A percentile compares a stretch with the other conserved stretches of the same genome.
These are phyloP conservation scores for Echinops telfairi DNA, from an alignment of 2,113 vertebrate species.

Conservation along the genomic window DNA sequence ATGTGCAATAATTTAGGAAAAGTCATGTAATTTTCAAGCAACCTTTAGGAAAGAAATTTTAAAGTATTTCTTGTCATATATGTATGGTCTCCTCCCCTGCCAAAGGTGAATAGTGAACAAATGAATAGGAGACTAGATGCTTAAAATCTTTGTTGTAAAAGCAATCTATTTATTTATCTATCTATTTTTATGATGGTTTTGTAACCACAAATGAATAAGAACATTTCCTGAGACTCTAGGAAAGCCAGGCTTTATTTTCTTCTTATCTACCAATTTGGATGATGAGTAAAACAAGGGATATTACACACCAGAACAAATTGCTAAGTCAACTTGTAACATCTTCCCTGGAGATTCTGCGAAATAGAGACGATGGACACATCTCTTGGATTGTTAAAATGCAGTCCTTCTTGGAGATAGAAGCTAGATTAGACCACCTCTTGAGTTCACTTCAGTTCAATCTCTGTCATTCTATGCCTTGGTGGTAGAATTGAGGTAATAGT, in stretches of 20 bases:
- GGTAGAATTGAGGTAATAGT: constrained; percentile 53
- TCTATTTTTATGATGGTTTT: constrained; percentile 41
- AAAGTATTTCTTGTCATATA: neutral
- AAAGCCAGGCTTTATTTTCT: constrained; percentile 28
- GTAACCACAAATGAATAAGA: neutral
- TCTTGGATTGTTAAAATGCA: constrained; percentile 49
- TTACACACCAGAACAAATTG: constrained; percentile 31
- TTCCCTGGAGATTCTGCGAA: constrained; percentile 65
- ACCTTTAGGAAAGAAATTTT: constrained; percentile 27
- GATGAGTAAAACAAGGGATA: constrained; percentile 51
- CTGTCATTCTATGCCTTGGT: constrained; percentile 41
- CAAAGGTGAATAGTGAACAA: neutral
- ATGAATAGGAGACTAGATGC: neutral
- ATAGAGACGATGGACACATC: neutral
- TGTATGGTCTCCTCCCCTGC: neutral
- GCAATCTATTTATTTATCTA: constrained; percentile 7
- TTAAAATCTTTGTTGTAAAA: constrained; percentile 2
- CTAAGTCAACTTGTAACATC: constrained; percentile 17
- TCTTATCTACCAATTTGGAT: constrained; percentile 42
- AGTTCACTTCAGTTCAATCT: constrained; percentile 40
- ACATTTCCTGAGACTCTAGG: neutral
- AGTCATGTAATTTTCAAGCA: neutral
- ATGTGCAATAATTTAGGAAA: constrained; percentile 13
- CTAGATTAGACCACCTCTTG: constrained; percentile 41
- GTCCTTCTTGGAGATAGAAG: constrained; percentile 25